Base-by-base conservation (phyloP, 2,113 vertebrate genomes). In the Anarhynchus alexandrinus region DNA sequence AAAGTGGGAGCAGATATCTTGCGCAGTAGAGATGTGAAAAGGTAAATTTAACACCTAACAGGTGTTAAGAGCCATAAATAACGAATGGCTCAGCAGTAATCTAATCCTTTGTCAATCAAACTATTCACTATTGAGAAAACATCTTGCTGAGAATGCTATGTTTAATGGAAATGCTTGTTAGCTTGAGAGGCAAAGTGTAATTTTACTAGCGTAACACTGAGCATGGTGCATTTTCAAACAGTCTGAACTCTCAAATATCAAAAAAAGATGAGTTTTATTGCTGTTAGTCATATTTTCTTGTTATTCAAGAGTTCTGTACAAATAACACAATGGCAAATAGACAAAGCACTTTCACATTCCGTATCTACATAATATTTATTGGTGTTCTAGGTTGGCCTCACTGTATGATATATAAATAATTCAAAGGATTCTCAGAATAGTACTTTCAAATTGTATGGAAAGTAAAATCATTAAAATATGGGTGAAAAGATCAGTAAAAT, bases 61-160 rank as follows among this genome's bases (percentile, higher is more conserved):
- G 84, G 51, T 88, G 89, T 96, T 95, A 96, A 95, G 59, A 88
- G 59, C 84, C 67, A 67, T 90, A 94, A 94, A 94, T 97, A 93
- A 90, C 0, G 0, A 93, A 88, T 78, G 62, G n/a, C 82, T 94
- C 91, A 65, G 81, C 81, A 94, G 84, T 73, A 88, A 87, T 95
- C 91, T 89, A 96, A 94, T 94, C 86, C 62, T 93, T 96, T 95
- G 93, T 96, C 96, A 96, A 87, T 97, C 95, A 90, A 77, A 91
- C 23, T 70, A 45, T 74, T 97, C 22, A 45, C 78, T 90, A 90
- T 79, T 85, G 78, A 90, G 78, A 76, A 95, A 95, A 87, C 52
- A 73, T 80, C 74, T 95, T 27, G 13, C 93, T 90, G 89, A 81
- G 84, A 91, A 91, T 77, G 62, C 59, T 83, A 38, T 70, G 62